phyloP scores from a whole-genome alignment of 2,113 vertebrate species.

The Pimephales promelas region DNA sequence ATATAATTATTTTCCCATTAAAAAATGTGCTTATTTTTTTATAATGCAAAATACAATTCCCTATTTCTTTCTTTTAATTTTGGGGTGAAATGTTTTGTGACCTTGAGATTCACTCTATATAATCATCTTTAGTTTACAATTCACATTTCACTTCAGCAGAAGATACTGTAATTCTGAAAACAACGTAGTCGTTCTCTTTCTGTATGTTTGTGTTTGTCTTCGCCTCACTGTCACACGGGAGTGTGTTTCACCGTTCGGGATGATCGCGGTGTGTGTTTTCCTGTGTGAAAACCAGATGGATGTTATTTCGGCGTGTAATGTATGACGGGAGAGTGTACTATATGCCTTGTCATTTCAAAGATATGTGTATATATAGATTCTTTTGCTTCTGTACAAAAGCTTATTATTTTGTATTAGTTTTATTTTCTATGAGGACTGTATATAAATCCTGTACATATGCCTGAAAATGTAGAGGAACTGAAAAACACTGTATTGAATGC shows the following conservation, averaged over 20 bases:
- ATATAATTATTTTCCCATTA: no score
- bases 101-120: conserved; percentile 54
- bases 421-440: conserved; percentile 76
- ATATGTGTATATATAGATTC: conserved; percentile 73
- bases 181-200: neutral
- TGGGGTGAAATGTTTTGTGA: conserved; percentile 2
- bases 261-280: conserved; percentile 23
- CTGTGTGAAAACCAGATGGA: conserved; percentile 62
- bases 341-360: conserved; percentile 74
- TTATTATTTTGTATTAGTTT: conserved; percentile 78
- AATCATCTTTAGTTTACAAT: conserved; percentile 70
- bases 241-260: neutral
- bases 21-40: neutral
- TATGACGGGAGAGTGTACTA: conserved; percentile 67
- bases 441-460: conserved; percentile 74
- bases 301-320: conserved; percentile 65
- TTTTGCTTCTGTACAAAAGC: conserved; percentile 79
- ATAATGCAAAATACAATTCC: neutral
- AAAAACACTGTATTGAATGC: conserved; percentile 77
- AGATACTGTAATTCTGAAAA: conserved; percentile 35
- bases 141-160: conserved; percentile 58
- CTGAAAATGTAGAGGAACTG: conserved; percentile 74
- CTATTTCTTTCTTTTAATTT: neutral
- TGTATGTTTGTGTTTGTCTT: neutral
- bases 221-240: neutral